Evolutionary conservation across 2,797 vertebrate genomes (phyloP).

Genomic region (Botia kubotai): DNA sequence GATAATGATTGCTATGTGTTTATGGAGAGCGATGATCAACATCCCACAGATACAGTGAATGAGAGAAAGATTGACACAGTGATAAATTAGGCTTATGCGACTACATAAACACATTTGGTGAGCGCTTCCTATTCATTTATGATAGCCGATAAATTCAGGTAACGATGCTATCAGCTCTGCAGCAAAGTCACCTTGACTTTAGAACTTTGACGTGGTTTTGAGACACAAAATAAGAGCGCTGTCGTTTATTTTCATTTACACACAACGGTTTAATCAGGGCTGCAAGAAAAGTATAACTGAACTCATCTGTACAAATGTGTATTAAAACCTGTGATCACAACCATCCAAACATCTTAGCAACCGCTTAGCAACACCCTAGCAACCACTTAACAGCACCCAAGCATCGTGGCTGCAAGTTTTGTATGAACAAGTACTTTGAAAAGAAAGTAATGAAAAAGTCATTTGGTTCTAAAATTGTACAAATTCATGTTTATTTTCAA

Average conservation of each 20-base stretch:
- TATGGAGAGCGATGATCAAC: conserved; percentile 41
- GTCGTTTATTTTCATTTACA: too few species aligned
- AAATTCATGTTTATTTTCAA: too few species aligned
- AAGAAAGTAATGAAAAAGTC: too few species aligned
- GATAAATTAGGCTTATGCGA: conserved; percentile 42
- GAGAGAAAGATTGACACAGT: conserved; percentile 2
- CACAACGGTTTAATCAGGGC: too few species aligned
- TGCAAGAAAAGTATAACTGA: too few species aligned
- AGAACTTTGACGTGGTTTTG: conserved; percentile 16
- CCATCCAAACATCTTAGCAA: too few species aligned
- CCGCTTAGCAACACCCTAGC: background rate
- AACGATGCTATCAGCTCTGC: conserved; percentile 27
- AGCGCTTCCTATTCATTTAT: conserved; percentile 25
- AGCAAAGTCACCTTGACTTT: background rate
- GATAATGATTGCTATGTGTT: conserved; percentile 52
- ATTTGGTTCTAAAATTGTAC: too few species aligned
- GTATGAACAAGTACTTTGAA: too few species aligned
- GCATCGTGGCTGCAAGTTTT: too few species aligned
- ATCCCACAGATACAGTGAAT: conserved; percentile 2
- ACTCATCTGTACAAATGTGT: too few species aligned
- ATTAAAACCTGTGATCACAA: too few species aligned
- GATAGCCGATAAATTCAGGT: conserved; percentile 34
- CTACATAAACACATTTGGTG: conserved; percentile 42
- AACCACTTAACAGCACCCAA: background rate
- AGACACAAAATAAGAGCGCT: background rate